phyloP scores from a whole-genome alignment of 2,888 invertebrate genomes.

The Parelbella ahira region DNA sequence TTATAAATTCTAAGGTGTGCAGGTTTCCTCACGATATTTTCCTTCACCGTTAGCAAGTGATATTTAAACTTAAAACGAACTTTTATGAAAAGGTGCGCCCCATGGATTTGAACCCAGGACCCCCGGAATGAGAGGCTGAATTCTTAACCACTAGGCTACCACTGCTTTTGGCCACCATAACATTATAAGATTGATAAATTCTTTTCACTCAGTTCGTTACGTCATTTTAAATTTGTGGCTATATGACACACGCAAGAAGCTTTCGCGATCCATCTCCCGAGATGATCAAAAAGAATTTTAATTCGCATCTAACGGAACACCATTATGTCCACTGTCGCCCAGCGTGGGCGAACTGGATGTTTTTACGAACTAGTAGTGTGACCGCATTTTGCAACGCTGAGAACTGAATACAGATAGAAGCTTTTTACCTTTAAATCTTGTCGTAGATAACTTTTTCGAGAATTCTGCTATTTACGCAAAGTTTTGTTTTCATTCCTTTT shows the following conservation, averaged over 20 bases:
- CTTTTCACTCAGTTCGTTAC: no score
- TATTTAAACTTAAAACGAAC: no score
- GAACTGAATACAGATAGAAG: slow-evolving; percentile 24
- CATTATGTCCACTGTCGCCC: slow-evolving; percentile 28
- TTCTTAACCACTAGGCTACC: no score
- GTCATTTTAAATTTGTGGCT: neutral
- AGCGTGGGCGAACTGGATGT: slow-evolving; percentile 43
- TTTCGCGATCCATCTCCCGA: slow-evolving; percentile 4
- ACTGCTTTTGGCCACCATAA: no score
- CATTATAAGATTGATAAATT: no score
- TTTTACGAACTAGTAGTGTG: slow-evolving; percentile 31
- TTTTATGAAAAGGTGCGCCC: no score
- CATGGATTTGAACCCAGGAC: no score
- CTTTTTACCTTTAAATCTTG: slow-evolving; percentile 19
- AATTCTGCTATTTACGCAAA: slow-evolving; percentile 2
- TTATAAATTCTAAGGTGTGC: no score
- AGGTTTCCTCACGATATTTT: no score
- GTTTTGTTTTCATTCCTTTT: no score
- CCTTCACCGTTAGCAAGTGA: no score
- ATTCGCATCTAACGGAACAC: slow-evolving; percentile 8
- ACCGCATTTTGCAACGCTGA: slow-evolving; percentile 28
- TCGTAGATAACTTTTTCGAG: slow-evolving; percentile 9
- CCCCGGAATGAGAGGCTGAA: no score
- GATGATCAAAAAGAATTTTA: slow-evolving; percentile 23
- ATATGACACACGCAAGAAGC: slow-evolving; percentile 3